phyloP scores from a whole-genome alignment of 2,888 invertebrate genomes.

The Thera obeliscata region DNA sequence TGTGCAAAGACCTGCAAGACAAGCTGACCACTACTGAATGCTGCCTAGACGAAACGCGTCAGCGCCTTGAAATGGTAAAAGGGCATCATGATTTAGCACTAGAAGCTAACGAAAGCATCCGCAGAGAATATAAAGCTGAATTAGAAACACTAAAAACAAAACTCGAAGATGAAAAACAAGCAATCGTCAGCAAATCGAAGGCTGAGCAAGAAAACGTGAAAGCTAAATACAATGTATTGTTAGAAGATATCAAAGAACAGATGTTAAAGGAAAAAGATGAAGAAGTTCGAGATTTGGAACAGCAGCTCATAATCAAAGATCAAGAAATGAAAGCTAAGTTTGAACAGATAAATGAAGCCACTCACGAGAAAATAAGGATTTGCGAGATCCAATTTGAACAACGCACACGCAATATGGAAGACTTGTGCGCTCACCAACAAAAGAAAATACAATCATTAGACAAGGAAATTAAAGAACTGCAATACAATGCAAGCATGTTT shows the following conservation, averaged over 20 bases:
- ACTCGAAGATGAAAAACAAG: conserved; percentile 77
- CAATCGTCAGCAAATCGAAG: conserved; percentile 67
- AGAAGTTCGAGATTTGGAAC: conserved; percentile 64
- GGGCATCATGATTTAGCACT: conserved; percentile 78
- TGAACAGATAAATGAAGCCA: conserved; percentile 76
- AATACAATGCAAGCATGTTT: conserved; percentile 56
- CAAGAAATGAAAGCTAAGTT: conserved; percentile 77
- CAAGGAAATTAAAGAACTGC: conserved; percentile 67
- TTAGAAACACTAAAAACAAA: conserved; percentile 73
- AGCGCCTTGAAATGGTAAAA: conserved; percentile 80
- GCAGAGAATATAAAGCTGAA: conserved; percentile 77
- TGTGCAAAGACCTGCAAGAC: conserved; percentile 76
- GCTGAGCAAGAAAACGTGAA: conserved; percentile 69
- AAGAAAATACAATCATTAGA: conserved; percentile 64
- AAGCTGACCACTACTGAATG: conserved; percentile 70
- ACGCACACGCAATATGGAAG: conserved; percentile 67
- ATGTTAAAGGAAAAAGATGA: conserved; percentile 69
- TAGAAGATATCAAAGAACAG: conserved; percentile 67
- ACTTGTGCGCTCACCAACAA: conserved; percentile 67
- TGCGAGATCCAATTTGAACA: conserved; percentile 82
- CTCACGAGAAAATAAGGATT: conserved; percentile 71
- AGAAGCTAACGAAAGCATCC: conserved; percentile 80
- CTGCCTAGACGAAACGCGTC: conserved; percentile 69
- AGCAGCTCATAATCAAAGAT: conserved; percentile 64
- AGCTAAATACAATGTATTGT: conserved; percentile 61